phyloP scores from a whole-genome alignment of 2,888 invertebrate species.

The Cryptus viduatorius region DNA sequence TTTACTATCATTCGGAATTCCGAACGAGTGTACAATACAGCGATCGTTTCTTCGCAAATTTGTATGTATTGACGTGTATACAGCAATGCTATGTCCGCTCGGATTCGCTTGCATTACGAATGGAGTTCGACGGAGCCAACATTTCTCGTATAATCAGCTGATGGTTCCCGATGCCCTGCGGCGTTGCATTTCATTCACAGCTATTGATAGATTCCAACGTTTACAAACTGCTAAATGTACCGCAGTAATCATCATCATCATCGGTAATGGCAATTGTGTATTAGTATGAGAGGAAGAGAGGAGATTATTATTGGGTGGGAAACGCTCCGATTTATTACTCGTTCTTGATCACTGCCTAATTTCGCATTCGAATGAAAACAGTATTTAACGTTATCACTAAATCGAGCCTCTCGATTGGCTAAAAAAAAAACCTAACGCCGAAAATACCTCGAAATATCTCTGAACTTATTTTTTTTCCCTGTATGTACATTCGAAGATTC shows the following conservation, averaged over 20 bases:
- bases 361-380: background rate
- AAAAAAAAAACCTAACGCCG: background rate
- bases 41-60: background rate
- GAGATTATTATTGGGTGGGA: slow-evolving; percentile 34
- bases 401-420: slow-evolving; percentile 17
- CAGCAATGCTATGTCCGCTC: slow-evolving; percentile 6
- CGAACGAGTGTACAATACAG: background rate
- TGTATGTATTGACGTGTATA: background rate
- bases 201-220: slow-evolving; percentile 45
- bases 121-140: slow-evolving; percentile 33
- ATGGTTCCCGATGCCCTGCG: slow-evolving; percentile 48
- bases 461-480: too few relatives aligned
- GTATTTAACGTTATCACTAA: background rate
- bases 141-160: slow-evolving; percentile 63
- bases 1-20: background rate
- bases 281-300: slow-evolving; percentile 6
- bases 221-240: slow-evolving; percentile 30
- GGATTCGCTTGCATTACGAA: slow-evolving; percentile 27
- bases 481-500: background rate
- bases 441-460: too few relatives aligned
- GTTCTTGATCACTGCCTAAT: background rate
- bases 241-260: slow-evolving; percentile 34
- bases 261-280: background rate
- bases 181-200: slow-evolving; percentile 39
- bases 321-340: slow-evolving; percentile 19